A percentile compares a stretch with the other conserved stretches of the same genome.
phyloP scores from a whole-genome alignment of 1,140 invertebrate species.

The Latrodectus geometricus region DNA sequence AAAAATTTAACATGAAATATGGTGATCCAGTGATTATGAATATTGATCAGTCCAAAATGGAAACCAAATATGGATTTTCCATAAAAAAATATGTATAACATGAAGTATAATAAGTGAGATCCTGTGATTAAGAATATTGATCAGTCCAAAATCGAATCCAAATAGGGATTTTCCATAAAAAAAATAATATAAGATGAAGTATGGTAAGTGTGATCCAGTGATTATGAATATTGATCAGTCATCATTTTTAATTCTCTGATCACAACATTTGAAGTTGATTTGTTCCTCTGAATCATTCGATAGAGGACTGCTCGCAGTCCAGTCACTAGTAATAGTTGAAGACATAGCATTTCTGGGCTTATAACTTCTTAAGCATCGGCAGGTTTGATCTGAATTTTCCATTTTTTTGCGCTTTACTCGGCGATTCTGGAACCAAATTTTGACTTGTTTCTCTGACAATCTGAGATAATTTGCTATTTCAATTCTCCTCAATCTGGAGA shows the following conservation, averaged over 20 bases:
- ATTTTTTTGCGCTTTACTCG: constrained; percentile 93
- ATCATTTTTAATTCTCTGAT: not conserved
- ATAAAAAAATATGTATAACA: no score
- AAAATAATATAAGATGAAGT: no score
- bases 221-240: not conserved
- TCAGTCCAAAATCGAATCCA: no score
- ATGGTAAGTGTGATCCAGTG: no score
- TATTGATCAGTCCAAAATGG: no score
- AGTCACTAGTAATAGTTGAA: constrained; percentile 18
- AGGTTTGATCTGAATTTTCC: constrained; percentile 71
- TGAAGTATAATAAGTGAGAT: no score
- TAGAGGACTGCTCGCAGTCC: not conserved
- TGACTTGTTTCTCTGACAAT: constrained; percentile 93
- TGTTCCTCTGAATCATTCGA: constrained; percentile 34
- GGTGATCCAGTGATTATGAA: no score
- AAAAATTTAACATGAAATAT: no score
- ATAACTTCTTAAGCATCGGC: constrained; percentile 71
- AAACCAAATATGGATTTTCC: no score
- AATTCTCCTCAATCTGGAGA: constrained; percentile 73
- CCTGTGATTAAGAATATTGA: no score
- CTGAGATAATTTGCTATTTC: constrained; percentile 75
- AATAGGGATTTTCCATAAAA: no score
- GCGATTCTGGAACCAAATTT: constrained; percentile 93
- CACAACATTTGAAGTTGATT: not conserved
- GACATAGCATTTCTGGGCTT: constrained; percentile 56